These are phyloP conservation scores for Epinephelus fuscoguttatus DNA, from an alignment of 2,113 vertebrate genomes.

Conservation along the genomic window DNA sequence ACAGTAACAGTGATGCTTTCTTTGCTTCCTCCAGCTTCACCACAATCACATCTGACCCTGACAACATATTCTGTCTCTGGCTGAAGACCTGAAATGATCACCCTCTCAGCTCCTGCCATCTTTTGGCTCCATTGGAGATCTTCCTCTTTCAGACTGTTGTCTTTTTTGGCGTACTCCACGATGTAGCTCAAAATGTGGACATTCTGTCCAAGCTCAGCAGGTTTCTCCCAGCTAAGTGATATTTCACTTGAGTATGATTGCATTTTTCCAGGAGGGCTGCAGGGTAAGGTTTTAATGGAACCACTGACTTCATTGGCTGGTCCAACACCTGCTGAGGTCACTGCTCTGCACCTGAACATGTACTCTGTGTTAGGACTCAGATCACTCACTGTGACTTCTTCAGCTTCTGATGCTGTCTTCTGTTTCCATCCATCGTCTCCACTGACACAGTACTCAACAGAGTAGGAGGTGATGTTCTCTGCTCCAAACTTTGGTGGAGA, in stretches of 20 bases:
- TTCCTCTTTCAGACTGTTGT: not conserved
- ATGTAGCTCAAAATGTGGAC: constrained; percentile 9
- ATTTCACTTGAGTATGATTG: not conserved
- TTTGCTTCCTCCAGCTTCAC: constrained; percentile 40
- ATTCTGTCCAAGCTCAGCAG: constrained; percentile 13
- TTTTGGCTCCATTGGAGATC: constrained; percentile 20
- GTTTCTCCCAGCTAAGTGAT: constrained; percentile 15
- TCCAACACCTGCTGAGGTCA: no score
- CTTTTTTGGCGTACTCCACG: constrained; percentile 7
- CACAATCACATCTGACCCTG: constrained; percentile 66
- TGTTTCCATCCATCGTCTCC: no score
- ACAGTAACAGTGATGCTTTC: constrained; percentile 31
- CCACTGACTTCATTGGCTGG: no score
- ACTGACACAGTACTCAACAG: no score
- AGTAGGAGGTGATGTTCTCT: no score
- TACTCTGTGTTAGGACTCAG: no score
- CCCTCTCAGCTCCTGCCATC: not conserved
- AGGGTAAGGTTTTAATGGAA: no score
- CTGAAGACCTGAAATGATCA: constrained; percentile 19
- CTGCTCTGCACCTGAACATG: no score
- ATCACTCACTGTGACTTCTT: no score
- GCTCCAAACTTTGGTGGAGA: no score
- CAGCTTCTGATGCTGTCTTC: no score
- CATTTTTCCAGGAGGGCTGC: no score
- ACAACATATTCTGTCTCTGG: constrained; percentile 1